These are phyloP conservation scores for Drosophila ananassae DNA, from an alignment of 1,140 invertebrate species.

Conservation along the genomic window DNA sequence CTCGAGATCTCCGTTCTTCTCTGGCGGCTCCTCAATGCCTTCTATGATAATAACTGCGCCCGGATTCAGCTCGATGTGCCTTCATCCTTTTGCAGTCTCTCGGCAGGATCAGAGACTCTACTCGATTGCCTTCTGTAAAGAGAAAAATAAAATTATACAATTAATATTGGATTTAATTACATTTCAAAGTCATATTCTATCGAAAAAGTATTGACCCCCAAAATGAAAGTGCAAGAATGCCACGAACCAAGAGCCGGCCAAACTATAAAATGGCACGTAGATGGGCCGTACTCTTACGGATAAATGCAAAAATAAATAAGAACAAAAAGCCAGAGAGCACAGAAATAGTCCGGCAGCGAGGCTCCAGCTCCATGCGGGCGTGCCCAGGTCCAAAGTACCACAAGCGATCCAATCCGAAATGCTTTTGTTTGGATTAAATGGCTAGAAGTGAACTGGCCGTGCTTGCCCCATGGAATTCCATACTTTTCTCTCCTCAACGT, in stretches of 20 bases:
- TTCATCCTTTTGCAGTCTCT: slow-evolving; percentile 71
- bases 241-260: slow-evolving; percentile 6
- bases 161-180: not conserved
- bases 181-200: not conserved
- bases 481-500: slow-evolving; percentile 24
- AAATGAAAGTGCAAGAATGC: slow-evolving; percentile 23
- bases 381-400: slow-evolving; percentile 42
- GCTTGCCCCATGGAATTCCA: slow-evolving; percentile 2
- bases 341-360: slow-evolving; percentile 16
- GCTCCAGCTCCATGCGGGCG: slow-evolving; percentile 11
- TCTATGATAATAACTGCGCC: slow-evolving; percentile 61
- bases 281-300: slow-evolving; percentile 24
- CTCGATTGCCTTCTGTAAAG: slow-evolving; percentile 64
- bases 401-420: slow-evolving; percentile 4
- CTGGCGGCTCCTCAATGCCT: slow-evolving; percentile 48
- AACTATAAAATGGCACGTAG: slow-evolving; percentile 53
- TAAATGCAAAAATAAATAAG: slow-evolving; percentile 41
- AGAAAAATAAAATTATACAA: not conserved
- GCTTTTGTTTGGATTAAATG: slow-evolving; percentile 58
- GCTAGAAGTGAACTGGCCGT: slow-evolving; percentile 43
- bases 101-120: slow-evolving; percentile 12
- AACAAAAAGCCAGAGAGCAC: slow-evolving; percentile 4
- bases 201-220: not conserved
- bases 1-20: slow-evolving; percentile 24
- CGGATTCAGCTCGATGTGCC: slow-evolving; percentile 65